Evolutionary conservation across 2,888 invertebrate species (phyloP), one percentile per base, ranked within the genome.

Genomic region (Diploptera punctata): DNA sequence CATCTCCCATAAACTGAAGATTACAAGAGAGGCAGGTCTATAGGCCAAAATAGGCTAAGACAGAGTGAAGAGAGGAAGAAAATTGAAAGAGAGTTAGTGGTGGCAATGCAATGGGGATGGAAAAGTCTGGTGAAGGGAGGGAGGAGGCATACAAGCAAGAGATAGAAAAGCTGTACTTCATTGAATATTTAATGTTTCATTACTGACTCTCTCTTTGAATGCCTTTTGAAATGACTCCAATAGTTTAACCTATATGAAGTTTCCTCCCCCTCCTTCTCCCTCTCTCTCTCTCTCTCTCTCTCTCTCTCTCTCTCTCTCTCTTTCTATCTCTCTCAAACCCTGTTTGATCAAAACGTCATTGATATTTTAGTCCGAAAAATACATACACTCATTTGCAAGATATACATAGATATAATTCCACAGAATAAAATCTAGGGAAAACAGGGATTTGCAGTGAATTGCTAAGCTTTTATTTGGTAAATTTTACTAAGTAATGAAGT

Each of bases 181-280:
- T 71, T 75, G 75, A 75, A 75, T 75, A 75, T 75, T 75, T 75
- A 73, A 75, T 75, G 75, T 73, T 75, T 75, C 75, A 75, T 75
- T 73, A 75, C 75, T 33, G 65, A 68, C 57, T 69, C 69, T 70
- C 73, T 73, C 68, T 75, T 70, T 75, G 71, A 71, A 75, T 75
- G 73, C 75, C 73, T 73, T 73, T 75, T 75, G 75, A 73, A 73
- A 75, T 70, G 71, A 68, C 68, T 67, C 73, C 75, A 54, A 73
- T 70, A 70, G 69, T 71, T 71, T 68, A 74, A 74, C 74, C 68
- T 74, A 68, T 65, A 62, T 61, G 62, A 62, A 70, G 61, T 61
- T 38, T 47, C 38, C 24, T 24, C 60, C n/a, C 44, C 60, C 26
- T 47, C 38, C 24, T 62, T 24, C 62, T 62, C 67, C 7, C 33